Evolutionary conservation across 2,113 vertebrate genomes (phyloP), one percentile per base, ranked within the genome.

Genomic region (Arothron firmamentum): DNA sequence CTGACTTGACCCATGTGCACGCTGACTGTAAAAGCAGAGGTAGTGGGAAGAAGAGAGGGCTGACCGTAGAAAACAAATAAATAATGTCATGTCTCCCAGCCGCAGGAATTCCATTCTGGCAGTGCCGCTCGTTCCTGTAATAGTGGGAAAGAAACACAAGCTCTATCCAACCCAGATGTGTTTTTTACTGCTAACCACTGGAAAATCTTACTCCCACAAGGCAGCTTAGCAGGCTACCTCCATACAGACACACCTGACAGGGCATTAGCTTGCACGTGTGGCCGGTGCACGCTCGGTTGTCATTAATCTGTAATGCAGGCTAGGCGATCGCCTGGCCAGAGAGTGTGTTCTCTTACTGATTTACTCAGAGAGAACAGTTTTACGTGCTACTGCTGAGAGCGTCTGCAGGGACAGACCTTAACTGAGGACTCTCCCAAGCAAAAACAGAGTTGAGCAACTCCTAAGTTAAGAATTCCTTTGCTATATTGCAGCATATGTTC

Each of bases 71-170:
- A 81, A 91, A 90, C 92, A 93, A 91, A 94, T 91, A 91, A 96
- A 94, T 92, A 92, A 93, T 89, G 89, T 87, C 90, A 91, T 90
- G 91, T 90, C 90, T 93, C 89, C 90, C 92, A 87, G 90, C 93
- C 93, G 67, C 94, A 95, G 92, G 93, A 95, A 95, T 95, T 93
- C 89, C 90, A 83, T 85, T 89, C 87, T 93, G 93, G 94, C 93
- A 92, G 87, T 55, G 72, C 59, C 60, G 68, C 87, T 85, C 89
- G 45, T 85, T 67, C 85, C 90, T 92, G 90, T 84, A 88, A 86
- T 88, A 85, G 87, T 70, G 90, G 85, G 89, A 87, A 91, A 91
- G 92, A 90, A 92, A 91, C 89, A 88, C 86, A 86, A 79, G 81
- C 87, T 90, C 90, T 90, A 92, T 94, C 91, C 88, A 92, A 93